Conservation (phyloP, 2,113 vertebrate genomes). For the Barbus barbus region DNA sequence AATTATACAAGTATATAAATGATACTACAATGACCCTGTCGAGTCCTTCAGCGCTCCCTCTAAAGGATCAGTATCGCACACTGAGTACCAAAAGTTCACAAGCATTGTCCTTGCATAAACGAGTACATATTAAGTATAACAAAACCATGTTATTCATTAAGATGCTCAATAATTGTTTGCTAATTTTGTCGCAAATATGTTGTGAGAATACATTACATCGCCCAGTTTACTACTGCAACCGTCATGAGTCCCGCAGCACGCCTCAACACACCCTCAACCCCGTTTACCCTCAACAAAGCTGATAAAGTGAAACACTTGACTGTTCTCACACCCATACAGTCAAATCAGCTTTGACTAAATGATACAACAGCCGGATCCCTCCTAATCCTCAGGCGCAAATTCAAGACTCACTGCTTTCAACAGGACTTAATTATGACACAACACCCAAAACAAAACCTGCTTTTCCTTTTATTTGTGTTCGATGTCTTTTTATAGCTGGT, state of each 20-base stretch:
- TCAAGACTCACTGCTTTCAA: neutral
- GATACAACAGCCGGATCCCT: constrained; percentile 3
- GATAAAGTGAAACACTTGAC: neutral
- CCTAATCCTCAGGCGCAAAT: constrained; percentile 5
- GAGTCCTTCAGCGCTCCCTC: neutral
- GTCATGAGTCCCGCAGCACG: neutral
- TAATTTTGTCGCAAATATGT: neutral
- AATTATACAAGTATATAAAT: no score
- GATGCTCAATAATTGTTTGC: neutral
- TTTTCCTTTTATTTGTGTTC: neutral
- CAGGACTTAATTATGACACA: neutral
- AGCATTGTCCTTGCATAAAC: neutral
- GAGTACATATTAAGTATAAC: neutral
- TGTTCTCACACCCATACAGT: constrained; percentile 20
- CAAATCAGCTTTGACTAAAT: neutral
- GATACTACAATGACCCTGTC: neutral
- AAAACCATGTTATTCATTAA: neutral
- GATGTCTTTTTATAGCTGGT: neutral
- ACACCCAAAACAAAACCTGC: neutral
- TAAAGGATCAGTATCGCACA: neutral
- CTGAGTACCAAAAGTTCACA: neutral
- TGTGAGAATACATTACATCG: neutral
- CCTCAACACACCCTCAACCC: neutral
- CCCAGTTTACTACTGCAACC: no score
- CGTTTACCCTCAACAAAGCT: constrained; percentile 1